phyloP scores from a whole-genome alignment of 92 coral and sea anemone species.

The Porites cylindrica region DNA sequence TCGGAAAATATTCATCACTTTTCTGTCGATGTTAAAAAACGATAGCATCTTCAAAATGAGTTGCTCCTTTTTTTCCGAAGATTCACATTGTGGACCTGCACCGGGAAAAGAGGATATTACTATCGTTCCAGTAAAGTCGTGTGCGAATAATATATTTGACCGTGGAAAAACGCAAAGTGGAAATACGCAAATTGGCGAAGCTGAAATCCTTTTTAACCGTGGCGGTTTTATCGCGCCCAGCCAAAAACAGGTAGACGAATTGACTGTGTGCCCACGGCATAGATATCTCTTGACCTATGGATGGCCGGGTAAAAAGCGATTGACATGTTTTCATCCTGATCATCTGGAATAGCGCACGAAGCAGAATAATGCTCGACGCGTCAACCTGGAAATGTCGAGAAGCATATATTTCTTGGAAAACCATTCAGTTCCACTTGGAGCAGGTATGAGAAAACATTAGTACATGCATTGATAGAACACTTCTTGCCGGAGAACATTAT shows the following conservation, averaged over 20 bases:
- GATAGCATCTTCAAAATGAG: no score
- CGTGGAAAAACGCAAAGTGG: slow-evolving; percentile 2
- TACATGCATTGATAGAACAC: background rate
- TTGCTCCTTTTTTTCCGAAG: no score
- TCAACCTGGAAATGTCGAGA: slow-evolving; percentile 1
- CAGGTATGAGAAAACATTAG: background rate
- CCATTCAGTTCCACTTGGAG: slow-evolving; percentile 6
- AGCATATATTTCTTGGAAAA: background rate
- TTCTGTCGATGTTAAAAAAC: no score
- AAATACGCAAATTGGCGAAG: background rate
- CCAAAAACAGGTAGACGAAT: slow-evolving; percentile 6
- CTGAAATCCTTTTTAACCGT: slow-evolving; percentile 17
- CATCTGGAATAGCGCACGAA: background rate
- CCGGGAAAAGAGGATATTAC: no score
- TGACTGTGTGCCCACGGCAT: slow-evolving; percentile 13
- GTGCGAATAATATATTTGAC: no score
- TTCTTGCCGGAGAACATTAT: no score
- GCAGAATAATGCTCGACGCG: slow-evolving; percentile 1
- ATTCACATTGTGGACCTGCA: no score
- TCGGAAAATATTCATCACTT: no score
- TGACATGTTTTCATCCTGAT: slow-evolving; percentile 15
- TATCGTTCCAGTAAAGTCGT: no score
- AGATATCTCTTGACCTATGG: background rate
- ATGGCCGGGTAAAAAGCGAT: slow-evolving; percentile 5
- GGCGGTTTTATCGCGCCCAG: background rate